Evolutionary conservation across 2,797 vertebrate species (phyloP).

Genomic region (Pristis pectinata): DNA sequence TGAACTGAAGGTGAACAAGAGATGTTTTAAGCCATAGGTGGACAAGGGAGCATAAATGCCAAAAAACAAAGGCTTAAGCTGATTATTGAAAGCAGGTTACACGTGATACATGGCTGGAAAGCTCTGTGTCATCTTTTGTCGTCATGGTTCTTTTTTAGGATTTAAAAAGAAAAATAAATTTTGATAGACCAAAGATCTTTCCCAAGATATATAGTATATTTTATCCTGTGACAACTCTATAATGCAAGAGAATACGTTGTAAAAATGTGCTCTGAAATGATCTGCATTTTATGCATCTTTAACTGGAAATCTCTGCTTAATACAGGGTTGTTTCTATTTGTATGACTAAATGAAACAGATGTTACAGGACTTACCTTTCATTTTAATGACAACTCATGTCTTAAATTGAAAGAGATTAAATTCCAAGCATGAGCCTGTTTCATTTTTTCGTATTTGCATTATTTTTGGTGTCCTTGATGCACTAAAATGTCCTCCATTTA

Average conservation of each 20-base stretch:
- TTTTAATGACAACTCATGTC: not conserved
- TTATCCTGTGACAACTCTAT: not conserved
- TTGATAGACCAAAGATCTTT: not conserved
- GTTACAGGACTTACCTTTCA: not conserved
- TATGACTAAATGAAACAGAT: not conserved
- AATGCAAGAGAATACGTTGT: not conserved
- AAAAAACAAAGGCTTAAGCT: not conserved
- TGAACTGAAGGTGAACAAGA: not conserved
- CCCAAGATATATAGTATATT: too few species aligned
- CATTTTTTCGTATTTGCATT: not conserved
- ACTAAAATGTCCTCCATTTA: not conserved
- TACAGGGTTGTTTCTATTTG: not conserved
- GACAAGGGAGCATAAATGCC: not conserved
- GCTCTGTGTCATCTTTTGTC: not conserved
- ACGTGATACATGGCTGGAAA: not conserved
- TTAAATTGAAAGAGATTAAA: constrained; percentile 18
- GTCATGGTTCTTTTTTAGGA: not conserved
- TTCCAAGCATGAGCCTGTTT: not conserved
- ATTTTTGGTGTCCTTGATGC: not conserved
- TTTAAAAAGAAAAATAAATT: not conserved
- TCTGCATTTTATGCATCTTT: not conserved
- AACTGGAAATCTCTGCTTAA: not conserved
- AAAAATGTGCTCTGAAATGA: not conserved
- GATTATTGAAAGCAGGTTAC: not conserved
- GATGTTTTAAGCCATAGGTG: not conserved